phyloP scores from a whole-genome alignment of 2,888 invertebrate species.

The Lasioglossum figueresi region DNA sequence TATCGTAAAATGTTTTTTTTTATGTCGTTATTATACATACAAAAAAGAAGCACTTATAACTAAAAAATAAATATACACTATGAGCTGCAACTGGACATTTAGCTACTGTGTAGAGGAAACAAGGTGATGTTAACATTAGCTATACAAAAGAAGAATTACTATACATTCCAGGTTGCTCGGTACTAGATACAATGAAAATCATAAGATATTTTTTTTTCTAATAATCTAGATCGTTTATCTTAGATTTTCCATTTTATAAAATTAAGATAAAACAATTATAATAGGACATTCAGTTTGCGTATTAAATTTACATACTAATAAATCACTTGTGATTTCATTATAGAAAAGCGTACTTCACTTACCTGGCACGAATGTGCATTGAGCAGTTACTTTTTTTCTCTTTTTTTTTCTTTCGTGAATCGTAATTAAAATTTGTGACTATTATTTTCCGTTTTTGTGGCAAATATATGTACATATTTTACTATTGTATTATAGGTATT shows the following conservation, averaged over 20 bases:
- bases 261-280: slow-evolving; percentile 35
- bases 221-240: slow-evolving; percentile 25
- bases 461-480: slow-evolving; percentile 39
- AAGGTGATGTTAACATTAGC: slow-evolving; percentile 27
- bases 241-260: slow-evolving; percentile 17
- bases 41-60: slow-evolving; percentile 28
- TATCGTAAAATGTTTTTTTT: slow-evolving; percentile 46
- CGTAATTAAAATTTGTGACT: slow-evolving; percentile 41
- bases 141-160: slow-evolving; percentile 20
- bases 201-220: slow-evolving; percentile 3
- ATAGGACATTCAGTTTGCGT: slow-evolving; percentile 30
- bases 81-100: slow-evolving; percentile 28
- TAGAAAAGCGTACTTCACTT: slow-evolving; percentile 61
- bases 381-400: slow-evolving; percentile 50
- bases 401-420: slow-evolving; percentile 29
- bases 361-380: slow-evolving; percentile 65
- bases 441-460: slow-evolving; percentile 31
- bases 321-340: slow-evolving; percentile 37
- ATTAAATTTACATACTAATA: slow-evolving; percentile 49
- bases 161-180: slow-evolving; percentile 25
- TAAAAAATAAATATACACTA: slow-evolving; percentile 53
- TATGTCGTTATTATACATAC: slow-evolving; percentile 20
- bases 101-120: slow-evolving; percentile 20
- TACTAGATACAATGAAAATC: slow-evolving; percentile 27
- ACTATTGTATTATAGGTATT: slow-evolving; percentile 30